A percentile compares a stretch with the other conserved stretches of the same genome.
Conservation (phyloP, 1,140 invertebrate genomes). For the Papilio xuthus region DNA sequence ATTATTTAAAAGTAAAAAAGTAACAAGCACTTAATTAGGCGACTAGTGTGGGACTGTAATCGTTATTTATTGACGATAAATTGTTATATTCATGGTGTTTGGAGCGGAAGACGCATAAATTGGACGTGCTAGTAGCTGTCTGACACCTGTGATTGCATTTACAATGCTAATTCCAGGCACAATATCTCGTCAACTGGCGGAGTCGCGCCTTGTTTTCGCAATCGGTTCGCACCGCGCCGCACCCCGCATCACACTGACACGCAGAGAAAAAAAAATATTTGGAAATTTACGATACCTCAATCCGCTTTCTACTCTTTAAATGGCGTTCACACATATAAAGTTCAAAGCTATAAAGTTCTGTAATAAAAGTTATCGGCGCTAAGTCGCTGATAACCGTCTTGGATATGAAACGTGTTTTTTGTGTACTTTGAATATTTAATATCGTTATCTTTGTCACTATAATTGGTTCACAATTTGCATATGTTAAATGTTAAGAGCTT, state of each 20-base stretch:
- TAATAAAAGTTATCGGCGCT: constrained; percentile 26
- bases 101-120: constrained; percentile 77
- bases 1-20: constrained; percentile 27
- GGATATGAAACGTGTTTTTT: constrained; percentile 18
- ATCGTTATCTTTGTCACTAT: constrained; percentile 22
- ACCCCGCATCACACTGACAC: background rate
- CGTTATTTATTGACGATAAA: constrained; percentile 74
- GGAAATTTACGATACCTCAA: constrained; percentile 8
- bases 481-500: constrained; percentile 9
- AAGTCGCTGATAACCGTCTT: constrained; percentile 9
- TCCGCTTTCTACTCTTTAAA: constrained; percentile 25
- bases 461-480: constrained; percentile 22
- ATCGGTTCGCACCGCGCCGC: constrained; percentile 40
- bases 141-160: constrained; percentile 81
- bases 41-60: constrained; percentile 56
- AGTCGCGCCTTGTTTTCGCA: constrained; percentile 59
- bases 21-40: constrained; percentile 55
- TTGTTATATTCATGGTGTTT: constrained; percentile 67
- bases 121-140: constrained; percentile 70
- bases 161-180: constrained; percentile 78
- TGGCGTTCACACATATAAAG: constrained; percentile 13
- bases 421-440: constrained; percentile 20
- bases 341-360: constrained; percentile 6
- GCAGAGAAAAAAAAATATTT: constrained; percentile 12
- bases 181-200: constrained; percentile 69